Evolutionary conservation across 2,113 vertebrate species (phyloP), one percentile per base, ranked within the genome.

Genomic region (Cervus canadensis): DNA sequence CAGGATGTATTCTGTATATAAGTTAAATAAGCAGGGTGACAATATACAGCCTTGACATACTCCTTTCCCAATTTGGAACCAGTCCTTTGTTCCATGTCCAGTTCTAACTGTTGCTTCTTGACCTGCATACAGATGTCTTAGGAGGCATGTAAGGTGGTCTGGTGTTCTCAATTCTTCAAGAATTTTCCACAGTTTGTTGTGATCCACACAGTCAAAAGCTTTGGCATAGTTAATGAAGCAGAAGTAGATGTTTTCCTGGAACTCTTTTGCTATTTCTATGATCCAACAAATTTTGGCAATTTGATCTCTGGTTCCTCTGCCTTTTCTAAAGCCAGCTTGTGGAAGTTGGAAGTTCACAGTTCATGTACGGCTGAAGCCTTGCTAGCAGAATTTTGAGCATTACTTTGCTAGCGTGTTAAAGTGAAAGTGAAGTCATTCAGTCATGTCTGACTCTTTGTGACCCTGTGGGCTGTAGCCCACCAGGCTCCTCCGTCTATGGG

Each of bases 311-410:
- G 16, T 36, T 71, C 64, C 19, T 71, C 64, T 71, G 64, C 19
- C 64, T 71, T 71, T n/a, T 36, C 19, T 71, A 23, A 71, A 21
- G 6, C 17, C n/a, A 71, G 19, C 9, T 71, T 71, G n/a, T 45
- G 43, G 43, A 45, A 45, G 43, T 7, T 45, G 43, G 7, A 45
- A 45, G 2, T 71, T 71, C 10, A 36, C 2, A 11, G n/a, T 36
- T 36, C n/a, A 36, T 0, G 0, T 71, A 36, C 5, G 21, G 17
- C 19, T 5, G 17, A 71, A 71, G 64, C 5, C 64, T 71, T 5
- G 33, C 64, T 71, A 36, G 4, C 21, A 71, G 64, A 71, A 71
- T 71, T 71, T 36, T 71, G 64, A 71, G n/a, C n/a, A 36, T 71
- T 71, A 71, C 19, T 71, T 71, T 71, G 21, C 64, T 71, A 36